Evolutionary conservation across 2,888 invertebrate species (phyloP).

Genomic region (Heliconius cydno): DNA sequence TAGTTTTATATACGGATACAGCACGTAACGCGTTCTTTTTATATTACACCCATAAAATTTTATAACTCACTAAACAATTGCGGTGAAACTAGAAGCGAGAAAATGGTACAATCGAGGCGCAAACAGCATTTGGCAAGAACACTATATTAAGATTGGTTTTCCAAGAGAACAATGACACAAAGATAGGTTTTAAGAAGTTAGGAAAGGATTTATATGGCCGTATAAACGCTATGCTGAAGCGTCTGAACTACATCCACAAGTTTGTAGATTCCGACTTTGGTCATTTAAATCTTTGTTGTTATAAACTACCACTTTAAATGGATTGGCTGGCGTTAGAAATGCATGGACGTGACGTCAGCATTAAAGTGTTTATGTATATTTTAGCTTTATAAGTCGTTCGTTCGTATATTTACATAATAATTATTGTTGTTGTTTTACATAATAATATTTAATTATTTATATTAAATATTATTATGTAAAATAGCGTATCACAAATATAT

Average conservation of each 20-base stretch:
- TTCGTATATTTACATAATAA: no score
- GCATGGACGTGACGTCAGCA: slow-evolving; percentile 51
- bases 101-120: slow-evolving; percentile 51
- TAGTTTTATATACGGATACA: not conserved
- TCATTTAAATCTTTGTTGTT: slow-evolving; percentile 79
- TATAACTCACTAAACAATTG: slow-evolving; percentile 47
- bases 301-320: slow-evolving; percentile 60
- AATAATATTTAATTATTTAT: no score
- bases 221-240: slow-evolving; percentile 69
- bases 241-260: slow-evolving; percentile 59
- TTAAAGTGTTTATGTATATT: no score
- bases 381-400: no score
- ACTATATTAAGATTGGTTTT: slow-evolving; percentile 79
- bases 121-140: slow-evolving; percentile 78
- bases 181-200: slow-evolving; percentile 77
- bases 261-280: slow-evolving; percentile 73
- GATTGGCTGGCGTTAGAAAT: no score
- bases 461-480: not conserved
- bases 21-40: slow-evolving; percentile 13
- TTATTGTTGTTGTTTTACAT: no score
- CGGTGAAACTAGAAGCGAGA: slow-evolving; percentile 51
- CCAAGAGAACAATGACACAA: slow-evolving; percentile 72
- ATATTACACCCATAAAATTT: slow-evolving; percentile 38
- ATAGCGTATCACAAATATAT: slow-evolving; percentile 10
- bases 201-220: slow-evolving; percentile 78